These are phyloP conservation scores for Halichoeres trimaculatus DNA, from an alignment of 2,113 vertebrate genomes.

Conservation along the genomic window DNA sequence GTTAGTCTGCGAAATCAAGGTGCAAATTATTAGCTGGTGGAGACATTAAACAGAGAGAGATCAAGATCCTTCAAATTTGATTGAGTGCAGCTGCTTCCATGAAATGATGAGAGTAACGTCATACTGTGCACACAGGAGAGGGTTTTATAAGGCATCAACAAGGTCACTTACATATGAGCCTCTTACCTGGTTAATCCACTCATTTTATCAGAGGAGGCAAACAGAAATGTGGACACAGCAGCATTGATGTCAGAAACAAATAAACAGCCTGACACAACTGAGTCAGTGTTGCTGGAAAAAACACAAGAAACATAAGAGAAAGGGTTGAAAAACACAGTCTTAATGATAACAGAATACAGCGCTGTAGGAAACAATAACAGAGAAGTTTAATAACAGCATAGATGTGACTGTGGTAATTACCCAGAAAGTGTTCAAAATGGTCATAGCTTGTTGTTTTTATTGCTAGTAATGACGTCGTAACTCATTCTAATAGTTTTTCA, in stretches of 20 bases:
- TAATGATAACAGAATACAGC: too few species aligned
- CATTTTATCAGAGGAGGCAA: background rate
- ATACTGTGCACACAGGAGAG: background rate
- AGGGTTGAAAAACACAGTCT: too few species aligned
- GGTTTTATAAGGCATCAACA: background rate
- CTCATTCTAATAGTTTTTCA: conserved; percentile 1
- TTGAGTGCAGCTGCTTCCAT: background rate
- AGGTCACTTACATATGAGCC: too few species aligned
- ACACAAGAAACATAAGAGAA: too few species aligned
- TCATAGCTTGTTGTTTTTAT: conserved; percentile 5
- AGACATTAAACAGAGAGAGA: background rate
- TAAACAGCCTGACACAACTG: background rate
- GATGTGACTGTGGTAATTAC: conserved; percentile 25
- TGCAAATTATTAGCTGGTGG: background rate
- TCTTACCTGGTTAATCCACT: too few species aligned
- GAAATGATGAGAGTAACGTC: background rate
- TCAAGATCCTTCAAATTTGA: background rate
- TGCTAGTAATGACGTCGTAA: conserved; percentile 7
- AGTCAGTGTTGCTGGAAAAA: background rate
- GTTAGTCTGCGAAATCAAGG: background rate
- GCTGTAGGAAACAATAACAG: background rate
- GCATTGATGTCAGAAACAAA: conserved; percentile 4
- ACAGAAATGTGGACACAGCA: background rate
- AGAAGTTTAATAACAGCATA: conserved; percentile 11
- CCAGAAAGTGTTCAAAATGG: background rate